Base-by-base conservation (phyloP, 2,888 invertebrate genomes). In the Aleiodes alternator region DNA sequence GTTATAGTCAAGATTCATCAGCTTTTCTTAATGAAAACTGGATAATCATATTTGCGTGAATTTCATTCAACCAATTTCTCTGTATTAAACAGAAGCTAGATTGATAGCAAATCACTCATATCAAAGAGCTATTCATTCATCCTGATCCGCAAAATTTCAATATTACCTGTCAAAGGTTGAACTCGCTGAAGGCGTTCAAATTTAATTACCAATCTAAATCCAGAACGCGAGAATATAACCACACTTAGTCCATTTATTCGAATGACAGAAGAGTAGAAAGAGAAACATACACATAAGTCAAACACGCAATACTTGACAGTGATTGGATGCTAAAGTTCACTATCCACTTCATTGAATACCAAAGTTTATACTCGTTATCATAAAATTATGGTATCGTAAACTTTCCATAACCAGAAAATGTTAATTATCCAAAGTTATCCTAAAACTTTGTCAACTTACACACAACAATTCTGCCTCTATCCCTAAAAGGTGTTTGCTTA, bases 331-430 rank as follows among this genome's bases (percentile, higher is more conserved):
- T 80, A 80, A 84, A 85, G n/a, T n/a, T n/a, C n/a, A n/a, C n/a
- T n/a, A n/a, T 84, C 82, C 81, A 82, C 82, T 86, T 85, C 86
- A 85, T 86, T 83, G 83, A 85, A 85, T 84, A 83, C 80, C 81
- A 78, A 78, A 82, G 82, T 81, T 83, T 86, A 55, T 8, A n/a
- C 0, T 8, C 2, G 14, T 55, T n/a, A 0, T 55, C 6, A 55
- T 8, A 16, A 3, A n/a, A 55, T 51, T 51, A 55, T 43, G 7
- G 4, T 43, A 9, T 43, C 3, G 9, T 11, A 43, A 43, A 11
- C 3, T 43, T 43, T 43, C 23, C 0, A 43, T 43, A 43, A 43
- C 11, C 4, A 43, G 34, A 43, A 43, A 43, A 43, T 43, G 43
- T 43, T 43, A 43, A 43, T 43, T 38, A 38, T 38, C 8, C 38